A percentile compares a stretch with the other conserved stretches of the same genome.
Evolutionary conservation across 2,797 vertebrate genomes (phyloP).

Genomic region (Synanceia verrucosa): DNA sequence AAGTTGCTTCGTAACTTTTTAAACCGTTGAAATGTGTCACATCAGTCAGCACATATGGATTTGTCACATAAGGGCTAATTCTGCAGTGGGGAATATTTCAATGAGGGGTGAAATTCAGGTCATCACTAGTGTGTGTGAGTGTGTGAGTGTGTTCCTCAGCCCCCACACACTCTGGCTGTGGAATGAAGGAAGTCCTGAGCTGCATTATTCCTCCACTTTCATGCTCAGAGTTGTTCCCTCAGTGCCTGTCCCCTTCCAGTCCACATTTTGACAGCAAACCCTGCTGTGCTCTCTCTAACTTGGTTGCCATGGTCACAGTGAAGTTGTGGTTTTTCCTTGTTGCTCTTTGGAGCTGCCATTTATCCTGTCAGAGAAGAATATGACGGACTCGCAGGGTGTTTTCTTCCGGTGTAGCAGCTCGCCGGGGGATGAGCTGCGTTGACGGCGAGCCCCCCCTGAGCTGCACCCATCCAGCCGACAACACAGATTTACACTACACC

Average conservation of each 20-base stretch:
- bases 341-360: conserved; percentile 60
- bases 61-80: conserved; percentile 43
- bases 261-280: conserved; percentile 72
- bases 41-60: conserved; percentile 46
- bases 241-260: conserved; percentile 59
- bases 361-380: conserved; percentile 53
- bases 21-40: conserved; percentile 49
- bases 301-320: conserved; percentile 79
- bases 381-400: conserved; percentile 40
- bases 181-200: conserved; percentile 54
- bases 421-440: conserved; percentile 34
- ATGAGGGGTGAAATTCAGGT: conserved; percentile 67
- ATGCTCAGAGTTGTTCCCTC: conserved; percentile 35
- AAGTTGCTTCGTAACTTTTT: conserved; percentile 43
- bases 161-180: conserved; percentile 38
- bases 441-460: conserved; percentile 36
- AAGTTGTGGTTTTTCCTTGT: conserved; percentile 63
- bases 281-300: conserved; percentile 62
- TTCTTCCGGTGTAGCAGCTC: conserved; percentile 23
- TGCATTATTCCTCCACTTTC: conserved; percentile 51
- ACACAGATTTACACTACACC: conserved; percentile 58
- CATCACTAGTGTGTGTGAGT: conserved; percentile 36
- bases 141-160: conserved; percentile 34
- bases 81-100: conserved; percentile 41
- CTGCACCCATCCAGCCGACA: conserved; percentile 55